These are phyloP conservation scores for Potamarius usumacintae DNA, from an alignment of 2,113 vertebrate genomes.

Conservation along the genomic window DNA sequence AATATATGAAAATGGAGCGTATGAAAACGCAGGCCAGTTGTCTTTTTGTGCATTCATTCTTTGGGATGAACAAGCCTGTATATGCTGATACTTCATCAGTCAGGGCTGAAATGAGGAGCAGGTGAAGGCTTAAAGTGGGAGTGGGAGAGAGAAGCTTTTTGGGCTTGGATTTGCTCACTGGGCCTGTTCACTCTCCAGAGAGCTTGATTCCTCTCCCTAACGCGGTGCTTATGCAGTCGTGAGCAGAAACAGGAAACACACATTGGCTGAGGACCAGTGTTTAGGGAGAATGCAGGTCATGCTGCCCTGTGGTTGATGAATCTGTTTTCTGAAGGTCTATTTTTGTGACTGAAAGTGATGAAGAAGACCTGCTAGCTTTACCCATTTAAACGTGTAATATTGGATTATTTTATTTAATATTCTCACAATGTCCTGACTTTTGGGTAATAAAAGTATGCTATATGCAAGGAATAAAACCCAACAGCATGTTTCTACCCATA, in stretches of 20 bases:
- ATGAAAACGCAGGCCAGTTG: neutral
- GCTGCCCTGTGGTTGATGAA: slow-evolving; percentile 1
- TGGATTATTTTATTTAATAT: neutral
- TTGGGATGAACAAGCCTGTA: slow-evolving; percentile 6
- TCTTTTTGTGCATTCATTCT: neutral
- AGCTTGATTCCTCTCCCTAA: slow-evolving; percentile 36
- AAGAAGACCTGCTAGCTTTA: neutral
- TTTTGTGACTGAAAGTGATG: neutral
- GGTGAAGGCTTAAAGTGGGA: slow-evolving; percentile 28
- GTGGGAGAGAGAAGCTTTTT: slow-evolving; percentile 34
- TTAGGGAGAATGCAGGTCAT: slow-evolving; percentile 38
- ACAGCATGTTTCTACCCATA: neutral
- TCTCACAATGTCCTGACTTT: neutral
- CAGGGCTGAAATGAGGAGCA: slow-evolving; percentile 36
- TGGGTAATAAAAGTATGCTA: neutral
- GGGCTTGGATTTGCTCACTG: slow-evolving; percentile 22
- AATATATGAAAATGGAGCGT: neutral
- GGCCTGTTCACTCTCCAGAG: slow-evolving; percentile 14
- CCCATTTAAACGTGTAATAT: neutral
- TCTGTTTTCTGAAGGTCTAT: neutral
- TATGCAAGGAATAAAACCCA: neutral
- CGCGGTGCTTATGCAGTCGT: slow-evolving; percentile 13
- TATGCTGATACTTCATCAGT: slow-evolving; percentile 24
- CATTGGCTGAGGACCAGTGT: slow-evolving; percentile 26
- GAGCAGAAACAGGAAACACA: slow-evolving; percentile 39